Conservation (phyloP, 2,113 vertebrate species). For the Bubalus kerabau region DNA sequence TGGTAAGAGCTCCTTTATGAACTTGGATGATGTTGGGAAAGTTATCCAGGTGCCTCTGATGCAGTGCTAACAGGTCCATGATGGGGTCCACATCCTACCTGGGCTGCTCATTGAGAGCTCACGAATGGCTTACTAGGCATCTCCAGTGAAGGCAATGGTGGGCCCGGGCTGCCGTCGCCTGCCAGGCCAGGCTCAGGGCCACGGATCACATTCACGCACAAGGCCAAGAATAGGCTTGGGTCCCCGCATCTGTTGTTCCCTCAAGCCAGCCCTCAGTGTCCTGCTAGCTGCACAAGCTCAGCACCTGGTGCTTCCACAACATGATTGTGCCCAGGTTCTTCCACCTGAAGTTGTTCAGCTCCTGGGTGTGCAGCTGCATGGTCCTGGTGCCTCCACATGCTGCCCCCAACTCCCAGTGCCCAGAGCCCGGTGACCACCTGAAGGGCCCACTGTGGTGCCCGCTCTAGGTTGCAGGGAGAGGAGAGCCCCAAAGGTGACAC, state of each 20-base stretch:
- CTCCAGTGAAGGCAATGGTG: constrained; percentile 93
- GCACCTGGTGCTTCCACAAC: constrained; percentile 89
- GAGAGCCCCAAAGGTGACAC: neutral
- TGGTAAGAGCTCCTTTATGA: constrained; percentile 98
- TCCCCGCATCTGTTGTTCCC: constrained; percentile 89
- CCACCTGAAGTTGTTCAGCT: neutral
- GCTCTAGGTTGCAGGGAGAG: neutral
- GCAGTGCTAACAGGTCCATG: constrained; percentile 93
- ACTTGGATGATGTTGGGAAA: constrained; percentile 98
- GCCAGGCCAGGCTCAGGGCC: constrained; percentile 64
- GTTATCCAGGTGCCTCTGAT: constrained; percentile 97
- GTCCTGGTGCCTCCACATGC: accelerated
- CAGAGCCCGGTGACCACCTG: neutral
- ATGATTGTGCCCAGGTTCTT: constrained; percentile 86
- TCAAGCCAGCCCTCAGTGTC: constrained; percentile 96
- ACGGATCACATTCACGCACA: constrained; percentile 90
- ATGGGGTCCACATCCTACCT: constrained; percentile 92
- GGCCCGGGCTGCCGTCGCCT: constrained; percentile 83
- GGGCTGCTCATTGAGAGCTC: constrained; percentile 93
- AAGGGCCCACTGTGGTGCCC: neutral
- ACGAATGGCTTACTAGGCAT: constrained; percentile 91
- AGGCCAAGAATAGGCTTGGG: constrained; percentile 92
- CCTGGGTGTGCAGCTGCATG: neutral
- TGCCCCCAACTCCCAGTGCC: neutral
- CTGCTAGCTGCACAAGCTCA: constrained; percentile 69